Base-by-base conservation (phyloP, 2,113 vertebrate genomes). In the Aramus guarauna region DNA sequence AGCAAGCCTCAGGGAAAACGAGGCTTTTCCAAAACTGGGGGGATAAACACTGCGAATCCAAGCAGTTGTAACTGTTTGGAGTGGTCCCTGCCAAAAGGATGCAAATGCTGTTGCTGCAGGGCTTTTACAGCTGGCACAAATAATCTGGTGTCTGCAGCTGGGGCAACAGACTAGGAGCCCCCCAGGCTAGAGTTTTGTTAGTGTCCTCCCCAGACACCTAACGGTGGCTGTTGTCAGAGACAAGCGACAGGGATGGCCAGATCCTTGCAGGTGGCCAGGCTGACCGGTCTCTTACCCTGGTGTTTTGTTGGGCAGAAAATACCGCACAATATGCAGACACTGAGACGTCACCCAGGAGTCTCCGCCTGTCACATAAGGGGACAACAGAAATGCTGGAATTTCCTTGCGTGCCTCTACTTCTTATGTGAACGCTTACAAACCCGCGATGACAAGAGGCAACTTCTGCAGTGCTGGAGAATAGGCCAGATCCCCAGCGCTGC, bases 391-490 rank as follows among this genome's bases (percentile, higher is more conserved):
- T 77, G 50, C 7, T 58, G 76, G 43, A 39, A 52, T 84, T 66
- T 75, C 19, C 47, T 86, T 52, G 24, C 36, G 81, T 91, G 64
- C 18, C 34, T 37, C 43, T 39, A 2, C 13, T 43, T n/a, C 45
- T 63, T 24, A 19, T 9, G 11, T 30, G 41, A 76, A 73, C 27
- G 30, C 53, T 79, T 26, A 1, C 20, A 63, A 68, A 64, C 5
- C 63, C 53, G 15, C 0, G 0, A 62, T 20, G 58, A 53, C 53
- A 89, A 34, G 5, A 66, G 34, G 50, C 5, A 60, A 68, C 67
- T 89, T 67, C 63, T 80, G 68, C 55, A 48, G 80, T 3, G 1
- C 45, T 77, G 45, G 58, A 90, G 79, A 60, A 58, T 4, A 67
- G 27, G 41, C 41, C 2, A 29, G 85, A 53, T 48, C n/a, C 34